Base-by-base conservation (phyloP, 2,113 vertebrate species). In the Cygnus buccinator region DNA sequence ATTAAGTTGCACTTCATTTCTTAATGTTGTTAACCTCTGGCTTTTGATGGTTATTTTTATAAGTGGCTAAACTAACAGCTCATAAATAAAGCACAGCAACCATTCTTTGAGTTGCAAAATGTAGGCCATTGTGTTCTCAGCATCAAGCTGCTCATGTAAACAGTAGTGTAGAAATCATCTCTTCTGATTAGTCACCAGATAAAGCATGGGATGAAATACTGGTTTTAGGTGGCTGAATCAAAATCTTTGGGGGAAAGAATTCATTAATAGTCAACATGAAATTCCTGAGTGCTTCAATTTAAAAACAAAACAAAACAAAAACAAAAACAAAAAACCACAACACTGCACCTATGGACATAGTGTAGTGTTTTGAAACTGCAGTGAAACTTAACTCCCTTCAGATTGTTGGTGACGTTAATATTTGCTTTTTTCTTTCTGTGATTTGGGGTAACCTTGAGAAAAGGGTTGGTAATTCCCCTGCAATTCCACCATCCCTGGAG, bases 81-180 rank as follows among this genome's bases (percentile, higher is more conserved):
- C 55, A 28, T 88, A 88, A 76, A 80, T 74, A 92, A 90, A 94
- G 46, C 54, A 75, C 50, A 74, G 28, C 33, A 78, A 28, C 72
- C 17, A 4, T 67, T 92, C 15, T 76, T 59, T 54, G 23, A 35
- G 37, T 52, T 80, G 66, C 52, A 83, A 73, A 89, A 93, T 39
- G 21, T 37, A 74, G 37, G 74, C 73, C 66, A 16, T 9, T 87
- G 39, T 79, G 35, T 89, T 95, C 37, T 61, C 1, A 5, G 79
- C 59, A 74, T n/a, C 4, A 33, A 57, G 58, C 74, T 79, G 41
- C 54, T 58, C 14, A 59, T 93, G 95, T 91, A 96, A 94, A 96
- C 83, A 83, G 66, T 88, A 80, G 76, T 61, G 35, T 72, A 77
- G 35, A 93, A 87, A 86, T 74, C n/a, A 67, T 14, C 43, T 67